Percentiles rank a stretch among this genome's conserved stretches.
These are phyloP conservation scores for Miichthys miiuy DNA, from an alignment of 2,797 vertebrate genomes.

Conservation along the genomic window DNA sequence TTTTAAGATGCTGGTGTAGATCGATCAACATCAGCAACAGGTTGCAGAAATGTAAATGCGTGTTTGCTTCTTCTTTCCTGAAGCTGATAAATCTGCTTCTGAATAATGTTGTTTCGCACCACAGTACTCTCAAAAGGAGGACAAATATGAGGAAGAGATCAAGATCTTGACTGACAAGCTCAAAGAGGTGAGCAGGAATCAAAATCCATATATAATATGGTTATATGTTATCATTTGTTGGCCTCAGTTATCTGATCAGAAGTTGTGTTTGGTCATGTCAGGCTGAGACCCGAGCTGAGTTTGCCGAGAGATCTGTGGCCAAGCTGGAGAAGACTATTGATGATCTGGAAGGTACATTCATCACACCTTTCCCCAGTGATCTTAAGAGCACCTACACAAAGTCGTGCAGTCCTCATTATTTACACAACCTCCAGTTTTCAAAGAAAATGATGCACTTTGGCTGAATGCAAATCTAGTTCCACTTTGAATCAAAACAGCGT, in stretches of 20 bases:
- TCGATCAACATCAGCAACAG: not conserved
- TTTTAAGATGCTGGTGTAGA: not conserved
- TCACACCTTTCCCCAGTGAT: not conserved
- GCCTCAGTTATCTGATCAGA: not conserved
- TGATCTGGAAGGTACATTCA: constrained; percentile 93
- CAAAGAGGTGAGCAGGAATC: constrained; percentile 88
- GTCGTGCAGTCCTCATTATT: too few species aligned
- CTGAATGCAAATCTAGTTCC: too few species aligned
- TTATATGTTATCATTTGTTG: not conserved
- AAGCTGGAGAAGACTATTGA: constrained; percentile 99
- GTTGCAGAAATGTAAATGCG: constrained; percentile 24
- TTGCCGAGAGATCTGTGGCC: constrained; percentile 96
- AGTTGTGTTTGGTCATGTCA: constrained; percentile 57
- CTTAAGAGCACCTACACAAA: too few species aligned
- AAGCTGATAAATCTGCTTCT: not conserved
- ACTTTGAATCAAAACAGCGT: too few species aligned
- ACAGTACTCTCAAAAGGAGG: constrained; percentile 98
- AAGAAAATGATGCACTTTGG: too few species aligned
- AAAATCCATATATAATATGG: not conserved
- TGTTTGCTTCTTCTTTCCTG: not conserved
- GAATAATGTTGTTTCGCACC: constrained; percentile 35
- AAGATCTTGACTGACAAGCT: constrained; percentile 98
- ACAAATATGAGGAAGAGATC: constrained; percentile 98
- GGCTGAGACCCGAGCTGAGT: constrained; percentile 97
- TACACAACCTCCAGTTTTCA: too few species aligned